phyloP scores from a whole-genome alignment of 37 sponge, comb jelly and placozoan genomes.

The Bolinopsis microptera region DNA sequence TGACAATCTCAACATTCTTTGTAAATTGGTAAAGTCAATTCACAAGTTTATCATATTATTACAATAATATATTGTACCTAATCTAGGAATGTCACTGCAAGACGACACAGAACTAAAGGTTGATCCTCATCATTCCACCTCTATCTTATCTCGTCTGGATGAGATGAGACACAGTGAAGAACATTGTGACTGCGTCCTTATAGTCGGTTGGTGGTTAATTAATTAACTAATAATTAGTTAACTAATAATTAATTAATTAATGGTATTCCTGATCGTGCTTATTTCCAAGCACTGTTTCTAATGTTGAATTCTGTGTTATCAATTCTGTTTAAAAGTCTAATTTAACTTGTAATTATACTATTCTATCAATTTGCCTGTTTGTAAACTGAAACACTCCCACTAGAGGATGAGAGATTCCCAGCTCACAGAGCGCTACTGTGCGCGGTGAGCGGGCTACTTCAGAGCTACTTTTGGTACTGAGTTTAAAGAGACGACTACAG shows the following conservation, averaged over 20 bases:
- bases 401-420: slow-evolving; percentile 59
- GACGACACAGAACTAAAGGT: slow-evolving; percentile 38
- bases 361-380: too few relatives aligned
- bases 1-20: too few relatives aligned
- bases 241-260: too few relatives aligned
- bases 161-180: slow-evolving; percentile 10
- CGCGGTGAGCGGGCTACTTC: slow-evolving; percentile 60
- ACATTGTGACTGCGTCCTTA: slow-evolving; percentile 64
- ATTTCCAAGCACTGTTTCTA: too few relatives aligned
- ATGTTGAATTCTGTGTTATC: too few relatives aligned
- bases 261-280: too few relatives aligned
- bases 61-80: too few relatives aligned
- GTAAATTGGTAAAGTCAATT: too few relatives aligned
- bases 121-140: slow-evolving; percentile 26
- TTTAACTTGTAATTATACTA: too few relatives aligned
- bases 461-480: slow-evolving; percentile 60
- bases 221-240: too few relatives aligned
- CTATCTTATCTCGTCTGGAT: slow-evolving; percentile 25
- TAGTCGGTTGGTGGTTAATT: slow-evolving; percentile 30
- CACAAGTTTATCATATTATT: too few relatives aligned
- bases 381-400: background rate
- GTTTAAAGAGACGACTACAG: slow-evolving; percentile 61
- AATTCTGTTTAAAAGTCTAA: too few relatives aligned
- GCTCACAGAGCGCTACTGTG: slow-evolving; percentile 57
- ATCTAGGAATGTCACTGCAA: slow-evolving; percentile 16